A percentile compares a stretch with the other conserved stretches of the same genome.
Conservation (phyloP, 1,140 invertebrate species). For the Apis florea region DNA sequence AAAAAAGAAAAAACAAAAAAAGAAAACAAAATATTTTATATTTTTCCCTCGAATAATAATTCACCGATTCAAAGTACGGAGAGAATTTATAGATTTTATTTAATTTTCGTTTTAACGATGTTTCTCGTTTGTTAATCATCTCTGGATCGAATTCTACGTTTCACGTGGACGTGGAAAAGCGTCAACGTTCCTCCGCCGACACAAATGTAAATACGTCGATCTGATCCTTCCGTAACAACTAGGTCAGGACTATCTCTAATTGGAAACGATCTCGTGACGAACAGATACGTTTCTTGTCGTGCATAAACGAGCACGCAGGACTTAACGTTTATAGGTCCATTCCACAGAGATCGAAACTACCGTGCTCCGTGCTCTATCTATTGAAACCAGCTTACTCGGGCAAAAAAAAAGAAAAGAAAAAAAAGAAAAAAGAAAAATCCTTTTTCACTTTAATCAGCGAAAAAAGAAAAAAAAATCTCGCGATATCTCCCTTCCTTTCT, state of each 20-base stretch:
- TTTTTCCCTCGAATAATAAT: too few species aligned
- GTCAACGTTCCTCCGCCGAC: neutral
- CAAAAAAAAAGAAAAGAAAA: too few species aligned
- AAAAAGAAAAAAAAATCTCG: too few species aligned
- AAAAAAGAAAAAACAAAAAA: too few species aligned
- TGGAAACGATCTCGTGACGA: constrained; percentile 37
- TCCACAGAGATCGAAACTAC: neutral
- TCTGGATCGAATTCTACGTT: constrained; percentile 38
- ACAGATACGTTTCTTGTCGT: constrained; percentile 22
- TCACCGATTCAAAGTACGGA: too few species aligned
- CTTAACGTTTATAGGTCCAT: neutral
- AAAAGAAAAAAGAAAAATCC: too few species aligned
- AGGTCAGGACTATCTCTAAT: constrained; percentile 42
- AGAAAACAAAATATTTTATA: too few species aligned
- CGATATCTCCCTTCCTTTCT: too few species aligned
- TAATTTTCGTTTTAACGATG: neutral
- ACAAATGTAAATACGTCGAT: constrained; percentile 37
- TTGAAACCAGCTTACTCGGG: too few species aligned
- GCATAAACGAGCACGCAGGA: neutral
- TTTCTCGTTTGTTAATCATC: neutral
- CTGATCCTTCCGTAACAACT: constrained; percentile 47
- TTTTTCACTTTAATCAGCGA: too few species aligned
- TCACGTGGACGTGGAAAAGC: neutral
- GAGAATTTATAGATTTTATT: neutral
- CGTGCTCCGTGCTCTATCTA: too few species aligned